Base-by-base conservation (phyloP, 2,888 invertebrate species). In the Agrotis clavis region DNA sequence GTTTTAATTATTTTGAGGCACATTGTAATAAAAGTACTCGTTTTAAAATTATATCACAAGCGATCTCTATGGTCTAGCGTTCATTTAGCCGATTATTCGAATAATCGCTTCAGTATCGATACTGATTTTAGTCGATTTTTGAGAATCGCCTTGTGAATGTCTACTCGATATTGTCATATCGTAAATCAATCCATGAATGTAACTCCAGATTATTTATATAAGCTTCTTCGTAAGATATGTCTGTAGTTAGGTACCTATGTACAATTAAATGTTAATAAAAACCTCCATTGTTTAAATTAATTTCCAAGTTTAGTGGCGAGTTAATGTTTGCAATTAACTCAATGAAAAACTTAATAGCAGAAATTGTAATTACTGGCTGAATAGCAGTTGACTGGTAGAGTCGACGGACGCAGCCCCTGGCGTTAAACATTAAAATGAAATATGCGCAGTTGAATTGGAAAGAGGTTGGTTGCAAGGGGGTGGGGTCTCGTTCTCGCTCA, bases 201-300 rank as follows among this genome's bases (percentile, higher is more conserved):
- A 87, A 87, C 77, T 88, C 82, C 83, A 77, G 86, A 90, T 89
- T 87, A 89, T 89, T 90, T 89, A 86, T 87, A 90, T 91, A 92
- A 85, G 93, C 93, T 93, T 93, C 89, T 91, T 91, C 89, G 87
- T 87, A 89, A 90, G 88, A 79, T 71, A 79, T 60, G 51, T 84
- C 74, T 84, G 83, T 92, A 93, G 92, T 87, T 91, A 92, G 90
- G 88, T 92, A 93, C 89, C 82, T 90, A 88, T 92, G 92, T 94
- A 94, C 90, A 90, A 94, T 94, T 94, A 94, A 94, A 94, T 93
- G 92, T 94, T 93, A 90, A 91, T 89, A 77, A 87, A 91, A 92
- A 88, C 18, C 54, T 35, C 13, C 18, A 18, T 79, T 67, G 84
- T 90, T 88, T 90, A 47, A 83, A 77, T 88, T 82, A 67, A 82